Evolutionary conservation across 35 echinoderm and acorn worm species (phyloP).

Genomic region (Stichopus chloronotus): DNA sequence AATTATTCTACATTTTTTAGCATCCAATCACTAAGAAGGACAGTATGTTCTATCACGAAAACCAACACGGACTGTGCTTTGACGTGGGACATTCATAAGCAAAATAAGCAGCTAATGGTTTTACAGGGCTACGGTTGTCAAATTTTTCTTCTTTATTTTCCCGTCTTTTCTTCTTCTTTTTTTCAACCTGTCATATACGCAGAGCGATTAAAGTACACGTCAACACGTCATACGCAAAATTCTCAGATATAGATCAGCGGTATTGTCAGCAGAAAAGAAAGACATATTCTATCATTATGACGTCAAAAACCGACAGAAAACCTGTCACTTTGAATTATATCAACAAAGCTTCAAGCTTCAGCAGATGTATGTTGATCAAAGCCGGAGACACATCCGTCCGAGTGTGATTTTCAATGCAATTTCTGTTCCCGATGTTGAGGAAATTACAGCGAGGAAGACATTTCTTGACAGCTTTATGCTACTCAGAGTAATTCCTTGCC

Average conservation of each 20-base stretch:
- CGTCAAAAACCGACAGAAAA: constrained; percentile 6
- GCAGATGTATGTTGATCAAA: constrained; percentile 50
- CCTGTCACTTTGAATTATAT: constrained; percentile 24
- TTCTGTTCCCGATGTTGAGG: constrained; percentile 12
- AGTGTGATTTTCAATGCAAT: constrained; percentile 30
- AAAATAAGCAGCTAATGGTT: no score
- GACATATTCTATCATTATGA: background rate
- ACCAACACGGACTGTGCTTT: no score
- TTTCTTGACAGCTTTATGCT: constrained; percentile 32
- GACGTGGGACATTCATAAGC: no score
- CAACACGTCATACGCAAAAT: background rate
- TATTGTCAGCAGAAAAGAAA: background rate
- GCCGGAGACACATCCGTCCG: background rate
- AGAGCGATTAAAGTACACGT: background rate
- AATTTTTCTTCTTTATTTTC: no score
- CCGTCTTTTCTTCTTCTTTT: background rate
- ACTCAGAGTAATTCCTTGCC: background rate
- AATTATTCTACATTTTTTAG: no score
- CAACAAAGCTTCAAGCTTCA: constrained; percentile 23
- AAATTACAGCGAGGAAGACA: constrained; percentile 41
- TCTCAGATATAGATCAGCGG: background rate
- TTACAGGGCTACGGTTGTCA: no score
- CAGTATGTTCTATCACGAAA: no score
- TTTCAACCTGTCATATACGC: background rate
- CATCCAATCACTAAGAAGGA: no score